A percentile compares a stretch with the other conserved stretches of the same genome.
Evolutionary conservation across 1,140 invertebrate genomes (phyloP).

Genomic region (Gryon sp.): DNA sequence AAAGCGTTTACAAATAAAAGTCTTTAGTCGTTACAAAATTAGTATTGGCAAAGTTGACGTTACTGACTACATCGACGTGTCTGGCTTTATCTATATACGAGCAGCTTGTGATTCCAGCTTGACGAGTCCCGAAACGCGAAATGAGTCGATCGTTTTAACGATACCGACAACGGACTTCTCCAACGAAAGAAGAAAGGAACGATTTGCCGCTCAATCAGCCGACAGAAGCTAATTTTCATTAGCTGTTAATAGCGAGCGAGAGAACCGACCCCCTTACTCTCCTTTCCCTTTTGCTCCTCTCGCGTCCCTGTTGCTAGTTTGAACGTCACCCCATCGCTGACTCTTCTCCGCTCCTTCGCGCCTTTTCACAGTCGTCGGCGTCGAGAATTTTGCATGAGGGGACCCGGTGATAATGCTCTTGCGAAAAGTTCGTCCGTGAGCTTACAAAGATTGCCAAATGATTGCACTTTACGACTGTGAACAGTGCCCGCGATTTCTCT

Average conservation of each 20-base stretch:
- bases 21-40: slow-evolving; percentile 11
- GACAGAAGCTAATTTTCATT: slow-evolving; percentile 80
- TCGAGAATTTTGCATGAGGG: slow-evolving; percentile 62
- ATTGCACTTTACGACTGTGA: slow-evolving; percentile 53
- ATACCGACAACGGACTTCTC: slow-evolving; percentile 69
- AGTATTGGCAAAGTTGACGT: slow-evolving; percentile 11
- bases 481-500: slow-evolving; percentile 40
- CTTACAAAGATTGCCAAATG: slow-evolving; percentile 62
- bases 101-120: slow-evolving; percentile 30
- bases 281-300: too few relatives aligned
- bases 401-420: slow-evolving; percentile 61
- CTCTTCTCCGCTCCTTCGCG: slow-evolving; percentile 65
- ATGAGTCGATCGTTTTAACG: slow-evolving; percentile 73
- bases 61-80: slow-evolving; percentile 26
- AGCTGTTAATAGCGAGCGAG: slow-evolving; percentile 76
- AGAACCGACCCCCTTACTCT: slow-evolving; percentile 5
- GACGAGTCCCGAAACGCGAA: slow-evolving; percentile 38
- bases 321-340: slow-evolving; percentile 58
- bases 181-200: slow-evolving; percentile 77
- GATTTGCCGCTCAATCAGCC: slow-evolving; percentile 79
- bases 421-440: slow-evolving; percentile 56
- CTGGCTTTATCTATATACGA: slow-evolving; percentile 25
- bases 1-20: slow-evolving; percentile 19
- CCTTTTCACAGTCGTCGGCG: slow-evolving; percentile 56
- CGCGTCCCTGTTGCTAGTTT: too few relatives aligned